A percentile compares a stretch with the other conserved stretches of the same genome.
Conservation (phyloP, 1,140 invertebrate species). For the Drosophila fuyamai region DNA sequence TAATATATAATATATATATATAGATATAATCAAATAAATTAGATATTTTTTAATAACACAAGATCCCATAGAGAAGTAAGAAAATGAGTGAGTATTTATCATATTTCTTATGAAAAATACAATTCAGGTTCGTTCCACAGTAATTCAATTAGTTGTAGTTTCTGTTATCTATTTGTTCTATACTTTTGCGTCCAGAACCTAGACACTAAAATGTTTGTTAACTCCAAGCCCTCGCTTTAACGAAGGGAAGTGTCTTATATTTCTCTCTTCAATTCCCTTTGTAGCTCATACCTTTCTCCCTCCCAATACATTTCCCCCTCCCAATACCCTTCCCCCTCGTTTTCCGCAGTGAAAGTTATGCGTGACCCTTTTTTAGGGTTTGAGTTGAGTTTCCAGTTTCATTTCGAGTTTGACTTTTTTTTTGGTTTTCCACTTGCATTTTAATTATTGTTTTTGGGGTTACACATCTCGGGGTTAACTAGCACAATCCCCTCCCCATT, state of each 20-base stretch:
- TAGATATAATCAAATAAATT: too few relatives aligned
- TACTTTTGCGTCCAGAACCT: slow-evolving; percentile 45
- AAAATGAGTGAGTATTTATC: too few relatives aligned
- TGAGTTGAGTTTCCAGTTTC: slow-evolving; percentile 25
- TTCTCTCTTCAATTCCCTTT: not conserved
- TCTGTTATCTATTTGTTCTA: slow-evolving; percentile 1
- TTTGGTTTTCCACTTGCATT: slow-evolving; percentile 45
- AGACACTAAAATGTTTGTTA: slow-evolving; percentile 59
- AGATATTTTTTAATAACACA: too few relatives aligned
- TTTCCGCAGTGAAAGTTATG: slow-evolving; percentile 52
- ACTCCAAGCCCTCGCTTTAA: slow-evolving; percentile 3
- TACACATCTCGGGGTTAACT: slow-evolving; percentile 50
- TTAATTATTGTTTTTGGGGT: slow-evolving; percentile 54
- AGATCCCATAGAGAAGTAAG: too few relatives aligned
- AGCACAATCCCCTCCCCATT: slow-evolving; percentile 1
- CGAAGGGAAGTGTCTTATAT: slow-evolving; percentile 12
- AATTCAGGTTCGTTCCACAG: not conserved
- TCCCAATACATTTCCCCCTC: not conserved
- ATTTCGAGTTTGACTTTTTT: slow-evolving; percentile 28
- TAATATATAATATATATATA: too few relatives aligned
- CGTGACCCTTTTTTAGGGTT: slow-evolving; percentile 31
- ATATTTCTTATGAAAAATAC: too few relatives aligned
- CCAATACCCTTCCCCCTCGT: not conserved
- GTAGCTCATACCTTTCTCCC: not conserved
- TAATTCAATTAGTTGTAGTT: not conserved